A percentile compares a stretch with the other conserved stretches of the same genome.
Evolutionary conservation across 2,888 invertebrate species (phyloP).

Genomic region (Vesta saturnalis): DNA sequence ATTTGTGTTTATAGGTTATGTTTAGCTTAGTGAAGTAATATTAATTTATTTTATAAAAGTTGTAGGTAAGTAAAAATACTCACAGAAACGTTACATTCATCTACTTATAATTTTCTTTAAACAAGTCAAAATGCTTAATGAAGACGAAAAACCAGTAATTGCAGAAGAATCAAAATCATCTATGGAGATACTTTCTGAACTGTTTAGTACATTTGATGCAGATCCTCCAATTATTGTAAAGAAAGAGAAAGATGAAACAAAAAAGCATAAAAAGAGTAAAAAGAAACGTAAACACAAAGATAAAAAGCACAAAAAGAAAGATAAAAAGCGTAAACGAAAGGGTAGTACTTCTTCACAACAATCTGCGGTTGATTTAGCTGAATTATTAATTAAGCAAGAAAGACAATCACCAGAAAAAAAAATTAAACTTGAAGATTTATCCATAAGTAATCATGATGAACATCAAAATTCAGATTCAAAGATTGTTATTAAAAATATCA

Average conservation of each 20-base stretch:
- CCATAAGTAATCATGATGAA: conserved; percentile 38
- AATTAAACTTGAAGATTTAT: conserved; percentile 54
- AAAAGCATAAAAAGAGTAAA: conserved; percentile 68
- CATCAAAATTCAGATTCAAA: conserved; percentile 58
- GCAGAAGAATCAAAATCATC: conserved; percentile 68
- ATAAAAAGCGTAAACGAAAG: conserved; percentile 60
- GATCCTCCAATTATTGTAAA: conserved; percentile 68
- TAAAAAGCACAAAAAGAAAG: conserved; percentile 65
- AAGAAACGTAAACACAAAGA: conserved; percentile 69
- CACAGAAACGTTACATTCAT: no score
- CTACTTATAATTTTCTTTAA: background rate
- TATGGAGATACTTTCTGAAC: conserved; percentile 83
- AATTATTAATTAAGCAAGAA: conserved; percentile 58
- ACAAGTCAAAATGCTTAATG: conserved; percentile 31
- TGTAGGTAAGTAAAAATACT: no score
- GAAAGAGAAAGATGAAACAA: conserved; percentile 59
- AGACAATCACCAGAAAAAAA: conserved; percentile 52
- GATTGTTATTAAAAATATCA: conserved; percentile 76
- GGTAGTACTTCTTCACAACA: conserved; percentile 51
- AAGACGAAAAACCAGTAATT: conserved; percentile 39
- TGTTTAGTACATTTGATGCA: conserved; percentile 82
- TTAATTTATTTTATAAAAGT: no score
- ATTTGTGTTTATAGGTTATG: no score
- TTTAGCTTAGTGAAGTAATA: no score
- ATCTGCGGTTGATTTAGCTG: conserved; percentile 56